Evolutionary conservation across 2,113 vertebrate species (phyloP), one percentile per base, ranked within the genome.

Genomic region (Phoenicopterus ruber): DNA sequence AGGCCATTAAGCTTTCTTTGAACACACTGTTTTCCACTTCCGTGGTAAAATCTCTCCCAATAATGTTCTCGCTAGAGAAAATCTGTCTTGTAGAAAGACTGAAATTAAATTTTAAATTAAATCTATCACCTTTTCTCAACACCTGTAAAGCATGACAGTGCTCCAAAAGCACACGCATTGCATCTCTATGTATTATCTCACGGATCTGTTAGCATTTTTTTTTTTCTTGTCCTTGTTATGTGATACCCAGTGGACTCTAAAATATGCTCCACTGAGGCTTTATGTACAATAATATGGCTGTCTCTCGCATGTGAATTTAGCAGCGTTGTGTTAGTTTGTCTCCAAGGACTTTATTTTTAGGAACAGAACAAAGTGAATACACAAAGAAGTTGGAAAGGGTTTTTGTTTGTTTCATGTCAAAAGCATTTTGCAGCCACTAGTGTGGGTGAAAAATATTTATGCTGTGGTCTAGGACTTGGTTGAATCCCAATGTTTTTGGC

Each of bases 401-500:
- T 89, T 77, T 74, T 81, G 32, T 96, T 98, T 97, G 76, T 96
- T 98, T 97, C 91, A 79, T 94, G 70, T 80, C 84, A 49, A 97
- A 97, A 96, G 90, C 83, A 95, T 97, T 97, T 98, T 97, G 81
- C 87, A 97, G 93, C 86, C 96, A 94, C 59, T 90, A 78, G 46
- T 96, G 91, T 95, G 95, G 92, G 93, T 88, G 55, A 96, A 97
- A 97, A 97, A 90, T 96, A 97, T 97, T 98, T 97, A 96, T 97
- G 72, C 88, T 95, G 81, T 94, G 96, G 96, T 95, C 76, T 96
- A 80, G 67, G 87, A 93, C 86, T 97, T 97, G 72, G 65, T 90
- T 97, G 95, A 91, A 95, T 97, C 86, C 72, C 88, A 96, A 12
- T 83, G 57, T 93, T 97, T 93, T 95, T 97, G 93, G 82, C 88